phyloP scores from a whole-genome alignment of 2,113 vertebrate species.

The Plectropomus leopardus region DNA sequence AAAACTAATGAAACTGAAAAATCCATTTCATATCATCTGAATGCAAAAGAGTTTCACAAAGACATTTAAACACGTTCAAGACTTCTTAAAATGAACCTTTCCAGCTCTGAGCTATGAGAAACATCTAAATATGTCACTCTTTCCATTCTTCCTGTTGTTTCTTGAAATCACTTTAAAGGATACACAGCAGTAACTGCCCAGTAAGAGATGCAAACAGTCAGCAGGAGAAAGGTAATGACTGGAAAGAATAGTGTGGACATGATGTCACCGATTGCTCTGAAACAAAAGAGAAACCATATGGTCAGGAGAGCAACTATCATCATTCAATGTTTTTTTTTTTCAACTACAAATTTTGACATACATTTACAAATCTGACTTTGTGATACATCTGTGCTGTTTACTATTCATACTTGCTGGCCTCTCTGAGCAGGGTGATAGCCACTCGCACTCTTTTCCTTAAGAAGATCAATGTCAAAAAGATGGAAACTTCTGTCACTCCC shows the following conservation, averaged over 20 bases:
- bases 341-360: no score
- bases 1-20: no score
- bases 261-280: slow-evolving; percentile 91
- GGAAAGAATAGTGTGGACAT: slow-evolving; percentile 92
- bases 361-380: no score
- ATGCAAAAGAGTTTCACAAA: no score
- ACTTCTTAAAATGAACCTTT: not conserved
- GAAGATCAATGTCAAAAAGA: slow-evolving; percentile 90
- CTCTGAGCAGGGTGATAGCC: slow-evolving; percentile 90
- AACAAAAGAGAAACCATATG: slow-evolving; percentile 6
- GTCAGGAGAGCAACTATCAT: no score
- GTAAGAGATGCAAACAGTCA: slow-evolving; percentile 91
- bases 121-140: not conserved
- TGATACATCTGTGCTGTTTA: not conserved
- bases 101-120: not conserved
- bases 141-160: no score
- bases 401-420: slow-evolving; percentile 91
- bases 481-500: slow-evolving; percentile 84
- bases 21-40: no score
- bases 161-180: slow-evolving; percentile 82
- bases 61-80: no score
- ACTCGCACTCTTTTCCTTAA: slow-evolving; percentile 88
- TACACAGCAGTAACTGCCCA: slow-evolving; percentile 93
- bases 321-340: no score
- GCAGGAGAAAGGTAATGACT: slow-evolving; percentile 90